Conservation (phyloP, 2,888 invertebrate genomes). For the Sinopyrophorus schimmeli region DNA sequence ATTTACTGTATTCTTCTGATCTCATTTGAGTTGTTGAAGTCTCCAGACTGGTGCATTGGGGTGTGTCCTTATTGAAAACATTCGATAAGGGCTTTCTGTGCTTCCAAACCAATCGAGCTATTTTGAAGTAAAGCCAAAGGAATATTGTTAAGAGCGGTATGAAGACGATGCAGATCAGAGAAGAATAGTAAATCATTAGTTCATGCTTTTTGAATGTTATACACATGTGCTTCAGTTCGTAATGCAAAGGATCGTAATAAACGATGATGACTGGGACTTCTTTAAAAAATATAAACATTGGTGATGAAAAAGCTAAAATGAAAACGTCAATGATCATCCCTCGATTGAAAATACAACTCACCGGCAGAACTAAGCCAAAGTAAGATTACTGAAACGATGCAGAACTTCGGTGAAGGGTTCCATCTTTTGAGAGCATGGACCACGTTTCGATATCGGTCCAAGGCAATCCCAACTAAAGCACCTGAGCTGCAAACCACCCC, state of each 20-base stretch:
- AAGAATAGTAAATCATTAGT: slow-evolving; percentile 43
- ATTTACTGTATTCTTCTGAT: slow-evolving; percentile 30
- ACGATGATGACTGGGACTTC: slow-evolving; percentile 36
- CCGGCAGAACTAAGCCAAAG: slow-evolving; percentile 55
- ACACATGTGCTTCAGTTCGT: slow-evolving; percentile 45
- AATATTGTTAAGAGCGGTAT: slow-evolving; percentile 57
- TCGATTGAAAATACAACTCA: slow-evolving; percentile 29
- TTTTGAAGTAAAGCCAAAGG: slow-evolving; percentile 58
- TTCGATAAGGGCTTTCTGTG: slow-evolving; percentile 51
- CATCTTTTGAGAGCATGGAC: slow-evolving; percentile 55
- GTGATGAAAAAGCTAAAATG: slow-evolving; percentile 3
- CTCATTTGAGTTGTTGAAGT: slow-evolving; percentile 39
- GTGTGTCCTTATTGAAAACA: slow-evolving; percentile 30
- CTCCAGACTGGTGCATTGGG: slow-evolving; percentile 37
- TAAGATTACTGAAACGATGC: slow-evolving; percentile 45
- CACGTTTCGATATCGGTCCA: slow-evolving; percentile 61
- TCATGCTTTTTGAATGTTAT: slow-evolving; percentile 38
- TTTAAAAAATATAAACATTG: slow-evolving; percentile 53
- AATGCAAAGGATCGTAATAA: slow-evolving; percentile 15
- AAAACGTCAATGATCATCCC: not conserved
- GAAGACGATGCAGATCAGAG: slow-evolving; percentile 52
- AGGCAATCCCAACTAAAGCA: slow-evolving; percentile 59
- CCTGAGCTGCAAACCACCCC: slow-evolving; percentile 59
- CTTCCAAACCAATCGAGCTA: slow-evolving; percentile 58
- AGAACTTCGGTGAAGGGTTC: slow-evolving; percentile 54